A percentile compares a stretch with the other conserved stretches of the same genome.
Evolutionary conservation across 2,888 invertebrate genomes (phyloP).

Genomic region (Molorchus minor): DNA sequence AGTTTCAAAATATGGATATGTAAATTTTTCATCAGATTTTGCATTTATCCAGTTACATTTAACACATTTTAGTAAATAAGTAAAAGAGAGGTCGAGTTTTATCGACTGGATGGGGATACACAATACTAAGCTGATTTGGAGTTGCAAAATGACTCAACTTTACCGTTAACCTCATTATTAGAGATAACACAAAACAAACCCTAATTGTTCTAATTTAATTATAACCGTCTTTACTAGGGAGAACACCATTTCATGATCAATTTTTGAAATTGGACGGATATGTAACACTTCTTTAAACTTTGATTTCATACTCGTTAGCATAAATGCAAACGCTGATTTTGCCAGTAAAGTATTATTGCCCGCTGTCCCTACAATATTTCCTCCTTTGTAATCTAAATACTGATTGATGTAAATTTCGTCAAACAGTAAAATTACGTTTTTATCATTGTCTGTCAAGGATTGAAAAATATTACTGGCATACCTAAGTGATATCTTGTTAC

Average conservation of each 20-base stretch:
- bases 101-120: no score
- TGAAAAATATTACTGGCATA: constrained; percentile 7
- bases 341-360: background rate
- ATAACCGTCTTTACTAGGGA: no score
- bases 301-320: background rate
- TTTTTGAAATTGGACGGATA: background rate
- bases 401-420: background rate
- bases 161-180: background rate
- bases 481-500: background rate
- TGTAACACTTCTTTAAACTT: background rate
- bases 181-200: background rate
- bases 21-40: constrained; percentile 18
- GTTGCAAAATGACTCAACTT: background rate
- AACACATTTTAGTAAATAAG: constrained; percentile 30
- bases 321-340: no score
- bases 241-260: background rate
- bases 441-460: background rate
- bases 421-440: background rate
- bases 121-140: no score
- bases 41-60: constrained; percentile 26
- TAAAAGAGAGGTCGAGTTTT: background rate
- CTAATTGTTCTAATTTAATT: background rate
- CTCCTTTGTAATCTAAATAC: background rate
- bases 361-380: background rate
- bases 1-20: no score